These are phyloP conservation scores for Leptopilina clavipes DNA, from an alignment of 1,140 invertebrate species.

Conservation along the genomic window DNA sequence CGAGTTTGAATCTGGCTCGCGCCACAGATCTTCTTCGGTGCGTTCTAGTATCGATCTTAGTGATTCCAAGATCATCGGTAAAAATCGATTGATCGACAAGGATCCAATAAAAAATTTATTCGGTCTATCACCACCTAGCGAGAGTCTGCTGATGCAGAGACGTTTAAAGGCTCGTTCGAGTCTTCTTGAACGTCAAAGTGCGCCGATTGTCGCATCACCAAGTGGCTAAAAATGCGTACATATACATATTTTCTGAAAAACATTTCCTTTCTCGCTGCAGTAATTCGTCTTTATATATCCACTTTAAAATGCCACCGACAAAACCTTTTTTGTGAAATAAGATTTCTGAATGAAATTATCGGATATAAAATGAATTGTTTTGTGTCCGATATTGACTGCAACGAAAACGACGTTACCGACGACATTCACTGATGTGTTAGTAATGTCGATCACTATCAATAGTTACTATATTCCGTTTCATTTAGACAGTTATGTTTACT, in stretches of 20 bases:
- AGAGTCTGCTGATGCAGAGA: constrained; percentile 88
- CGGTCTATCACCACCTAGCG: constrained; percentile 89
- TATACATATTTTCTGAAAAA: not conserved
- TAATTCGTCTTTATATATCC: constrained; percentile 11
- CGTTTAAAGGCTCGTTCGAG: constrained; percentile 77
- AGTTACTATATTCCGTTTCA: constrained; percentile 21
- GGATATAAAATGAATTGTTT: not conserved
- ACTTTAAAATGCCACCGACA: not conserved
- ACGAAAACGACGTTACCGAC: constrained; percentile 33
- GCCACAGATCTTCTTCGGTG: constrained; percentile 61
- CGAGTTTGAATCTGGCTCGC: constrained; percentile 62
- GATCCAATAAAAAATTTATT: constrained; percentile 75
- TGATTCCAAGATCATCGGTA: constrained; percentile 62
- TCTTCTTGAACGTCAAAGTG: constrained; percentile 62
- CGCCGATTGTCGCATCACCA: constrained; percentile 69
- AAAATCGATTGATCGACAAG: constrained; percentile 63
- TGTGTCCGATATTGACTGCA: constrained; percentile 25
- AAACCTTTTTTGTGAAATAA: constrained; percentile 6
- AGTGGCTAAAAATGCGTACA: constrained; percentile 63
- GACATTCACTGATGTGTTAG: constrained; percentile 18
- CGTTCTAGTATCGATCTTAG: constrained; percentile 59
- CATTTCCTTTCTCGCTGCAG: constrained; percentile 29
- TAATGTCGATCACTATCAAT: constrained; percentile 28
- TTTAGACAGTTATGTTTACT: constrained; percentile 31
- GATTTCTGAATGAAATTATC: not conserved